Evolutionary conservation across 2,888 invertebrate species (phyloP), one percentile per base, ranked within the genome.

Genomic region (Pristionchus maxplancki): DNA sequence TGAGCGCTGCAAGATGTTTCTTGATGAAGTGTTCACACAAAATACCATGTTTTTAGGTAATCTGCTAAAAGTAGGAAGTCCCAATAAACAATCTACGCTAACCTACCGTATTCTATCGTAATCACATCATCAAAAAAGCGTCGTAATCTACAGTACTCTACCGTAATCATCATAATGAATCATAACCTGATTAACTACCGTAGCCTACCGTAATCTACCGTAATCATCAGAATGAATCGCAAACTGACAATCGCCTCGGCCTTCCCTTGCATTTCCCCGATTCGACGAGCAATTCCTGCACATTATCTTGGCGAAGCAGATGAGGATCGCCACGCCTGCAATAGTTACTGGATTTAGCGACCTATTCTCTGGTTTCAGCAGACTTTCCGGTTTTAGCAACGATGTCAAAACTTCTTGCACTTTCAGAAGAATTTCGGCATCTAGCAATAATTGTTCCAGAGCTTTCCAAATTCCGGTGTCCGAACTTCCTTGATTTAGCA

Each of bases 251-350:
- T 67, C 67, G 31, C 67, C 67, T 6, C 67, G 28, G 67, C 67
- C 31, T 17, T 67, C 67, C 17, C 34, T 44, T 11, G 40, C 78
- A 24, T 71, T 71, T 31, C 64, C 8, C 31, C 31, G 31, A 17
- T 5, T 15, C 48, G 78, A 78, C n/a, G 78, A 28, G 28, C 78
- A 78, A 78, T 78, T 78, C 44, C 78, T 24, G 78, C 78, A 78
- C 78, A 78, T 78, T 9, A 78, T 78, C 48, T 78, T 78, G 13
- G 78, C 78, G 28, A 78, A 78, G 78, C 78, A 78, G 44, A 78
- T 78, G 13, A 78, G 78, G 28, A 78, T 78, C 13, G 78, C 78
- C 13, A 78, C n/a, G 17, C 78, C 78, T 78, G 78, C 58, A 40
- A 74, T 8, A 24, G 15, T 31, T 67, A 15, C 67, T 15, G 15